Conservation (phyloP, 2,113 vertebrate genomes). For the Malurus cyaneus region DNA sequence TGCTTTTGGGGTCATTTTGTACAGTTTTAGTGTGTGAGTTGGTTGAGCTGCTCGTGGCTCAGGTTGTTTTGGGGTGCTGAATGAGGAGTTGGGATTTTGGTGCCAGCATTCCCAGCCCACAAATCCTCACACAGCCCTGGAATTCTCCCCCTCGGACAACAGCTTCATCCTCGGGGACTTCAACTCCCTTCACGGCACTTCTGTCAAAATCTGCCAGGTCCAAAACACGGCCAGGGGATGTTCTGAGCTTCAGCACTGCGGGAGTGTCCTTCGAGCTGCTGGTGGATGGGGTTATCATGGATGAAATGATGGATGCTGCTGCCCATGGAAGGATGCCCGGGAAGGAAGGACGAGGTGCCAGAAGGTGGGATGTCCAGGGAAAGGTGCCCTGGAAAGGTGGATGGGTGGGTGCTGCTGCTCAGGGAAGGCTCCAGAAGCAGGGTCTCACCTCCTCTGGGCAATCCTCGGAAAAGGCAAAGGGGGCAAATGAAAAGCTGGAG, state of each 20-base stretch:
- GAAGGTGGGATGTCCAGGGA: too few species aligned
- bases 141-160: neutral
- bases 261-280: constrained; percentile 73
- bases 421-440: neutral
- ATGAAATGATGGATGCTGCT: neutral
- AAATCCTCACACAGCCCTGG: neutral
- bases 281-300: constrained; percentile 41
- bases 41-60: fast-evolving
- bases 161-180: constrained; percentile 74
- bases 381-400: neutral
- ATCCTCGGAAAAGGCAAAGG: fast-evolving
- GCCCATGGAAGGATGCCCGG: neutral
- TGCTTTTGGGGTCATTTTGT: neutral
- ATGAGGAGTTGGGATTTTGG: neutral
- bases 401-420: neutral
- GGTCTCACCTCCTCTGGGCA: neutral
- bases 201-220: constrained; percentile 80
- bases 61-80: fast-evolving
- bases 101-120: neutral
- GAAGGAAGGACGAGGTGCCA: too few species aligned
- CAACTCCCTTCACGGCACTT: constrained; percentile 75
- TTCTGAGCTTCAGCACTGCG: constrained; percentile 70
- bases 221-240: constrained; percentile 78
- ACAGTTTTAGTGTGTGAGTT: fast-evolving
- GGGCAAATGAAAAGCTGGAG: neutral